These are phyloP conservation scores for Paragorgia papillata DNA, from an alignment of 92 coral and sea anemone species.

Conservation along the genomic window DNA sequence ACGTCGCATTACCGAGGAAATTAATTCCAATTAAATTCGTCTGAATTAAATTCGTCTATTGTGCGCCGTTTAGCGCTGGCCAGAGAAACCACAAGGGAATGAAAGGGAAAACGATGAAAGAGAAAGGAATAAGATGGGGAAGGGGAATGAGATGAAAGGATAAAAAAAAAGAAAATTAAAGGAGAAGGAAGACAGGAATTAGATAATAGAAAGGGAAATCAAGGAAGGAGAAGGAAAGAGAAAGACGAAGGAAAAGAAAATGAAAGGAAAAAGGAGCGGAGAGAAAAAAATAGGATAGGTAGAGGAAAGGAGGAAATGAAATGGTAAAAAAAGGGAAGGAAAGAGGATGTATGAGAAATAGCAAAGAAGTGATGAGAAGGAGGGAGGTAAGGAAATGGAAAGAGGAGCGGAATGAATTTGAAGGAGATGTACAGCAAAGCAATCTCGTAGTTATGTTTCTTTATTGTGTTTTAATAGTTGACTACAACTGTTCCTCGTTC, in stretches of 20 bases:
- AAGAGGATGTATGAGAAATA: neutral
- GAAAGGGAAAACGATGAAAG: too few relatives aligned
- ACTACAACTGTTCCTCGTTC: slow-evolving; percentile 81
- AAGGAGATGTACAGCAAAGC: neutral
- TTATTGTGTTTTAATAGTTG: slow-evolving; percentile 57
- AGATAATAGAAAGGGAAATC: neutral
- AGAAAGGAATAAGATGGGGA: too few relatives aligned
- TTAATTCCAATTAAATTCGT: too few relatives aligned
- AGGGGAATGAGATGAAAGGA: slow-evolving; percentile 75
- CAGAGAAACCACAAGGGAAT: too few relatives aligned
- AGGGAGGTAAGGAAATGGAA: neutral
- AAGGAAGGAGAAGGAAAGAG: neutral
- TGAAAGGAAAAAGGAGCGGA: neutral
- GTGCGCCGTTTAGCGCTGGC: too few relatives aligned
- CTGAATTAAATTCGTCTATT: too few relatives aligned
- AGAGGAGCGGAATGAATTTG: neutral
- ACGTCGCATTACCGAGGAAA: too few relatives aligned
- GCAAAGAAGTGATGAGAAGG: too few relatives aligned
- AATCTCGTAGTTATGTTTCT: neutral
- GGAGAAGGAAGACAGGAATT: slow-evolving; percentile 57
- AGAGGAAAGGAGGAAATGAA: neutral
- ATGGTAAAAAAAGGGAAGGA: neutral
- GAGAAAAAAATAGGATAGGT: neutral
- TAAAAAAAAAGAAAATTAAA: slow-evolving; percentile 30
- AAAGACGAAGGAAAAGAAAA: neutral